phyloP scores from a whole-genome alignment of 2,113 vertebrate species.

The Danio rerio region GRCz12tu NC_133192.1:30422001-30422500 shows the following conservation, averaged over 20 bases:
- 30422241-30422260: constrained; percentile 55
- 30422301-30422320: constrained; percentile 40
- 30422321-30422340: constrained; percentile 57
- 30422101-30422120: constrained; percentile 38
- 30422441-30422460: constrained; percentile 1
- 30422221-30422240: constrained; percentile 45
- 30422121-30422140: constrained; percentile 17
- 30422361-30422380: constrained; percentile 22
- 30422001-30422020: constrained; percentile 60
- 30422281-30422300: constrained; percentile 48
- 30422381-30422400: constrained; percentile 13
- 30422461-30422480: neutral
- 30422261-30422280: constrained; percentile 42
- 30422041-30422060: constrained; percentile 52
- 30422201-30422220: constrained; percentile 34
- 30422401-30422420: neutral
- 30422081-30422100: constrained; percentile 46
- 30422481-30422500: neutral
- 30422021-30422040: constrained; percentile 19
- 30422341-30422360: constrained; percentile 30
- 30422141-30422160: constrained; percentile 42
- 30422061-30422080: constrained; percentile 58
- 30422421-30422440: neutral
- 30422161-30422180: constrained; percentile 26
- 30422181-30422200: constrained; percentile 47